These are phyloP conservation scores for Coptodon bakossiorum DNA, from an alignment of 2,113 vertebrate genomes.

Conservation along the genomic window DNA sequence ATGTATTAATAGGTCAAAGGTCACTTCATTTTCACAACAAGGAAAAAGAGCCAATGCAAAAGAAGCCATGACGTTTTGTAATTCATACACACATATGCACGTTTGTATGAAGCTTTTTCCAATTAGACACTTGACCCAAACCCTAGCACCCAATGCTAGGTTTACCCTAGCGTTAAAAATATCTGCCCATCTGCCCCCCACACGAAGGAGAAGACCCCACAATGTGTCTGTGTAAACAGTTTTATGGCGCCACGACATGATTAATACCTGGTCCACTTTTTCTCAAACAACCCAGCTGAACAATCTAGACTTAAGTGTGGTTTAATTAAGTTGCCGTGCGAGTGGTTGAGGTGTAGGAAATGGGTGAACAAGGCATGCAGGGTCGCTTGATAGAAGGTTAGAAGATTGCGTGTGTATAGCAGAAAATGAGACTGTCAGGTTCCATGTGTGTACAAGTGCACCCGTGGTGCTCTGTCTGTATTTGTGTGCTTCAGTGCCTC, in stretches of 20 bases:
- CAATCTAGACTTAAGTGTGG: conserved; percentile 19
- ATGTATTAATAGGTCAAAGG: conserved; percentile 44
- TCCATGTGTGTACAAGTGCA: conserved; percentile 6
- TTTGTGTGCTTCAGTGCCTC: not conserved
- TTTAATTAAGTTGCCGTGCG: conserved; percentile 48
- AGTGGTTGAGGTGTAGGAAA: conserved; percentile 46
- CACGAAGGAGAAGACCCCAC: not conserved
- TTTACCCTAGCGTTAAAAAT: not conserved
- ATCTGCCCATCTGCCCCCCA: not conserved
- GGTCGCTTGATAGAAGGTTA: not conserved
- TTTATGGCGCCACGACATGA: not conserved
- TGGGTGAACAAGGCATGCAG: not conserved
- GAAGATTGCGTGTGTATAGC: not conserved
- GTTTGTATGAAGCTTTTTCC: not conserved
- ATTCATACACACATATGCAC: not conserved
- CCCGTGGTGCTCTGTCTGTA: not conserved
- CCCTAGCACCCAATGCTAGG: not conserved
- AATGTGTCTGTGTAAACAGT: not conserved
- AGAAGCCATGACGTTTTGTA: conserved; percentile 27
- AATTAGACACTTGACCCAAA: not conserved
- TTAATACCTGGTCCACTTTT: not conserved
- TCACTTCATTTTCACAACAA: conserved; percentile 46
- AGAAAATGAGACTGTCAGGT: conserved; percentile 21
- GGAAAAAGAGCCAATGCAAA: conserved; percentile 21
- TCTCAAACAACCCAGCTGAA: not conserved